A percentile compares a stretch with the other conserved stretches of the same genome.
Conservation (phyloP, 2,113 vertebrate genomes). For the Rhabdomys dilectus region DNA sequence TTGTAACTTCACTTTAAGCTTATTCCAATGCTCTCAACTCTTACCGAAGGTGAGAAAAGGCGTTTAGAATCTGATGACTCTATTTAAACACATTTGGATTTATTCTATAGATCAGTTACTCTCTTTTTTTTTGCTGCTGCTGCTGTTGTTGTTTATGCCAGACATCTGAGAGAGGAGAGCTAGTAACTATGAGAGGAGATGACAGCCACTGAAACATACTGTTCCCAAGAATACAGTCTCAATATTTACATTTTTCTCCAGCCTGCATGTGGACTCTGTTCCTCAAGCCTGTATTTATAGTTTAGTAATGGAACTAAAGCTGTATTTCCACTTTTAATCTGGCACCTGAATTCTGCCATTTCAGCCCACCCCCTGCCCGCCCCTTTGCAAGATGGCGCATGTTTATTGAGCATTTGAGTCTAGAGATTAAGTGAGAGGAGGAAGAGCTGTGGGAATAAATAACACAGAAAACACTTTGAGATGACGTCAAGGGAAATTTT, state of each 20-base stretch:
- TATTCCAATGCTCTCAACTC: conserved; percentile 23
- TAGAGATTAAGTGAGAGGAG: conserved; percentile 45
- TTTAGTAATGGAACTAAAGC: conserved; percentile 58
- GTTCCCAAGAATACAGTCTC: conserved; percentile 72
- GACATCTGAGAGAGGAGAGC: conserved; percentile 19
- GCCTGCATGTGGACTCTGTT: conserved; percentile 59
- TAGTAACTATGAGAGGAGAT: conserved; percentile 40
- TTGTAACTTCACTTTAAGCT: conserved; percentile 17
- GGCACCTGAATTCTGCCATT: conserved; percentile 29
- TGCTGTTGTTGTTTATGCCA: neutral
- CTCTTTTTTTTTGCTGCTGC: conserved; percentile 46
- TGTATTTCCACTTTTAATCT: conserved; percentile 78
- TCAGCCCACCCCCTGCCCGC: neutral
- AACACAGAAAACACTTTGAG: conserved; percentile 29
- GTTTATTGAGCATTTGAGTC: conserved; percentile 65
- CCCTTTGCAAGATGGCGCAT: conserved; percentile 44
- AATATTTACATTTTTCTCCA: conserved; percentile 79
- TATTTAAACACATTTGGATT: conserved; percentile 23
- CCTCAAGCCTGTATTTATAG: conserved; percentile 72
- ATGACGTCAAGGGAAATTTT: conserved; percentile 64
- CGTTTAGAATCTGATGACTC: conserved; percentile 55
- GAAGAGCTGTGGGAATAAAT: neutral
- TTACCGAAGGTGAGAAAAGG: neutral
- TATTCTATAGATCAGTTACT: conserved; percentile 51
- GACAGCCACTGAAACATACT: conserved; percentile 65